phyloP scores from a whole-genome alignment of 2,888 invertebrate genomes.

The Parnassius mnemosyne region DNA sequence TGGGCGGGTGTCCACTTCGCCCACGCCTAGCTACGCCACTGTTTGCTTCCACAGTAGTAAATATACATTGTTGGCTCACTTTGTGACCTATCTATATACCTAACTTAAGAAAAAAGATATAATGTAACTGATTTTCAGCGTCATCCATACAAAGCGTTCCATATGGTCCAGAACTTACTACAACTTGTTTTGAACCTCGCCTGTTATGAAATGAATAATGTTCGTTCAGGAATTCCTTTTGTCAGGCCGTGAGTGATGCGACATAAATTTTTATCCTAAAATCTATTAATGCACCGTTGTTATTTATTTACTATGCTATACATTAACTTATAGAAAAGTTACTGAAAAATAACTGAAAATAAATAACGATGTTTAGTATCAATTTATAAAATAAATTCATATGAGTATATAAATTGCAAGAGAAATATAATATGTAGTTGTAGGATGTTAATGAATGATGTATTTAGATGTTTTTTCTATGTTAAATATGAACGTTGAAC shows the following conservation, averaged over 20 bases:
- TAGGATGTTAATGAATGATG: conserved; percentile 19
- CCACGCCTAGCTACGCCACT: no score
- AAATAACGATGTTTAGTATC: conserved; percentile 23
- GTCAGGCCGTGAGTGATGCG: conserved; percentile 4
- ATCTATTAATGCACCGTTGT: conserved; percentile 25
- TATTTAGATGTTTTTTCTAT: conserved; percentile 24
- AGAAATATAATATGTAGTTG: conserved; percentile 23
- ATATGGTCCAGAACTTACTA: conserved; percentile 30
- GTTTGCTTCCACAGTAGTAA: conserved; percentile 5
- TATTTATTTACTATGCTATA: conserved; percentile 25
- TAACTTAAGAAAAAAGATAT: no score
- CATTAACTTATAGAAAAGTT: no score
- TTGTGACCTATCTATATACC: conserved; percentile 5
- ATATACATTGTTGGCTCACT: conserved; percentile 8
- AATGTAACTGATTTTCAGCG: conserved; percentile 1
- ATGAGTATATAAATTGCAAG: conserved; percentile 22
- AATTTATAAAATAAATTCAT: conserved; percentile 22
- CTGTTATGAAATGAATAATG: conserved; percentile 52
- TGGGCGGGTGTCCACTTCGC: no score
- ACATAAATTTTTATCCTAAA: conserved; percentile 3
- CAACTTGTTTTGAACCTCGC: conserved; percentile 60
- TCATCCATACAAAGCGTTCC: conserved; percentile 20
- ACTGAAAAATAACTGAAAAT: conserved; percentile 15
- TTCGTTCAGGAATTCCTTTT: conserved; percentile 57
- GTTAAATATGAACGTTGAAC: conserved; percentile 18